These are phyloP conservation scores for Pachydiplax longipennis DNA, from an alignment of 2,888 invertebrate genomes.

Conservation along the genomic window DNA sequence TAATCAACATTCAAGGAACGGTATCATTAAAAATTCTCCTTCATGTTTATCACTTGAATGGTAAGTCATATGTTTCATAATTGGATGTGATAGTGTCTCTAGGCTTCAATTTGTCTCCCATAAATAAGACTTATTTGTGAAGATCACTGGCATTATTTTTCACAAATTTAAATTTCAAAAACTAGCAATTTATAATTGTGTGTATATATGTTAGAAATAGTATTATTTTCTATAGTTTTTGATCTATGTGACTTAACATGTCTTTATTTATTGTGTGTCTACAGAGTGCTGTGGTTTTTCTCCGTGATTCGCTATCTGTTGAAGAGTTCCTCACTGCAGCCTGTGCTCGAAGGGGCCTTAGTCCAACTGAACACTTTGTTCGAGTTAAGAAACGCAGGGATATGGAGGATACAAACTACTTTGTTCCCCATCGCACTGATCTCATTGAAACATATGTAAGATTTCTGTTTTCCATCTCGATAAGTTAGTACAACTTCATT, in stretches of 20 bases:
- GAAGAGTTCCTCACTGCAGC: constrained; percentile 94
- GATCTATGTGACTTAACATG: neutral
- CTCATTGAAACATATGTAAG: constrained; percentile 95
- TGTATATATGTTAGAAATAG: neutral
- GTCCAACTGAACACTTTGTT: constrained; percentile 95
- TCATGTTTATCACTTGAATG: too few species aligned
- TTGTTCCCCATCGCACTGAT: constrained; percentile 93
- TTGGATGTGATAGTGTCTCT: too few species aligned
- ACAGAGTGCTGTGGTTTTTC: constrained; percentile 78
- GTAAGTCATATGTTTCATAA: too few species aligned
- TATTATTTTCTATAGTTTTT: neutral
- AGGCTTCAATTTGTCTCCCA: too few species aligned
- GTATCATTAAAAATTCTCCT: too few species aligned
- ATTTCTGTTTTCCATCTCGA: too few species aligned
- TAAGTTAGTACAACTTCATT: too few species aligned
- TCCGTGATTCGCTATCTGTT: constrained; percentile 92
- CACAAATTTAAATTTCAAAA: too few species aligned
- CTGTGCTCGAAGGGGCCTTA: constrained; percentile 89
- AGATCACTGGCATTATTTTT: too few species aligned
- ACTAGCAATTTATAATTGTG: too few species aligned
- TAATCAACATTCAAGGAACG: too few species aligned
- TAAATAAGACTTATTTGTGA: too few species aligned
- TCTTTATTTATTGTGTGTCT: constrained; percentile 47
- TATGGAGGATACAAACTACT: constrained; percentile 95
- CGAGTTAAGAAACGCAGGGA: constrained; percentile 92